Conservation (phyloP, 2,113 vertebrate genomes). For the Leucopsar rothschildi region DNA sequence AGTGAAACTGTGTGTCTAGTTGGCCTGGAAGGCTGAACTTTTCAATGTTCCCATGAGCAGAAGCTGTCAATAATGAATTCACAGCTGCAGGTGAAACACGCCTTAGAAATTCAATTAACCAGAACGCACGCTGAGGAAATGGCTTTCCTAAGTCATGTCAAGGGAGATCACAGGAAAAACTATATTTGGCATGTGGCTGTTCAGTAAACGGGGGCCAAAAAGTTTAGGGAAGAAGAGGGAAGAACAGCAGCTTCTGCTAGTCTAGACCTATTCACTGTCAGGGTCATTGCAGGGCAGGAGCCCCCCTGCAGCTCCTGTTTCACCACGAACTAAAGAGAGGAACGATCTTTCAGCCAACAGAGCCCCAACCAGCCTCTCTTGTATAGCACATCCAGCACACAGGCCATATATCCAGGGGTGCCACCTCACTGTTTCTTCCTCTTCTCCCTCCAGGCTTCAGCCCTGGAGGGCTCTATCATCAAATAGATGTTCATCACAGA, state of each 20-base stretch:
- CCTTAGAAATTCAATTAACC: conserved; percentile 50
- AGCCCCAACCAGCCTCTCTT: background rate
- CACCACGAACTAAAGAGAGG: background rate
- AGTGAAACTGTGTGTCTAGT: conserved; percentile 20
- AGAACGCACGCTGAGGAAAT: conserved; percentile 19
- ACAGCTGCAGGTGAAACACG: conserved; percentile 53
- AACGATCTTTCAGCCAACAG: accelerated
- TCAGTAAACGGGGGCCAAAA: background rate
- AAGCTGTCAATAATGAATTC: conserved; percentile 33
- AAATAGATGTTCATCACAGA: background rate
- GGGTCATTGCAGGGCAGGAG: background rate
- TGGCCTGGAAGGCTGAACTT: conserved; percentile 21
- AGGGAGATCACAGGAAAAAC: background rate
- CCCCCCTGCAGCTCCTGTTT: background rate
- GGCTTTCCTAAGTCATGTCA: background rate
- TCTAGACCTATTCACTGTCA: background rate
- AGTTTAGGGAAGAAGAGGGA: background rate
- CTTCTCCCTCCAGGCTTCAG: background rate
- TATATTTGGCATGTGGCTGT: background rate
- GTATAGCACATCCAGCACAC: background rate
- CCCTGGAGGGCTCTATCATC: background rate
- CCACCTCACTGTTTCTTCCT: background rate
- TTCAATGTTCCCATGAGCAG: background rate
- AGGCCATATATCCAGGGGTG: background rate
- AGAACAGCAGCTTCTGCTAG: background rate